Base-by-base conservation (phyloP, 2,888 invertebrate genomes). In the Choristoneura rosaceana region DNA sequence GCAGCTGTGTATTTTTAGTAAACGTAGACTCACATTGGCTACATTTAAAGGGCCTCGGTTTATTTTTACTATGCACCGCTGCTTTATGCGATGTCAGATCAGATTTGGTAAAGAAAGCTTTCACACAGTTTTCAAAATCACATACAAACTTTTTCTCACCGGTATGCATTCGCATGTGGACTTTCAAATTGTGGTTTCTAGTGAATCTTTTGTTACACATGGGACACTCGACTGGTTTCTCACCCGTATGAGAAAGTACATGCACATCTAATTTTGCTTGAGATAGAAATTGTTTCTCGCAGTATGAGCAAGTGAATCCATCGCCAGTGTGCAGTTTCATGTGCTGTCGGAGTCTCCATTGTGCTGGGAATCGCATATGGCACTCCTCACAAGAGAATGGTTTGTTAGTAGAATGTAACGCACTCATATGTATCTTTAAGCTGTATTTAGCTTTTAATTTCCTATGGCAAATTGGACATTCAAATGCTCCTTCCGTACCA, bases 241-340 rank as follows among this genome's bases (percentile, higher is more conserved):
- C 64, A 0, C 64, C 64, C 0, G 64, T 64, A 15, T 64, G 64
- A 9, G 50, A 9, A 10, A 47, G 64, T 1, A 67, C 3, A 41
- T 71, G 71, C 12, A 38, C n/a, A 5, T 71, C 71, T 7, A 71
- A 34, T 15, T 67, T 71, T 8, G 61, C 62, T 38, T 71, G 66
- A 0, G 71, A 62, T 3, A 62, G 25, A 12, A 71, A 71, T 41
- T 55, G 67, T 12, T 47, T 62, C 14, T 62, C 45, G 8, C 71
- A 71, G 38, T 25, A 67, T 1, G 45, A 25, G 8, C 71, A 71
- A 1, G 62, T 55, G 4, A 71, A 41, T 10, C 60, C 55, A 17
- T 67, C 71, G 8, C 71, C 71, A 3, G 71, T 67, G 17, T 71
- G 71, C 9, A 71, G 5, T 25, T 71, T 71, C 71, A 71, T 67